Conservation (phyloP, 1,140 invertebrate species). For the Zaprionus taronus region DNA sequence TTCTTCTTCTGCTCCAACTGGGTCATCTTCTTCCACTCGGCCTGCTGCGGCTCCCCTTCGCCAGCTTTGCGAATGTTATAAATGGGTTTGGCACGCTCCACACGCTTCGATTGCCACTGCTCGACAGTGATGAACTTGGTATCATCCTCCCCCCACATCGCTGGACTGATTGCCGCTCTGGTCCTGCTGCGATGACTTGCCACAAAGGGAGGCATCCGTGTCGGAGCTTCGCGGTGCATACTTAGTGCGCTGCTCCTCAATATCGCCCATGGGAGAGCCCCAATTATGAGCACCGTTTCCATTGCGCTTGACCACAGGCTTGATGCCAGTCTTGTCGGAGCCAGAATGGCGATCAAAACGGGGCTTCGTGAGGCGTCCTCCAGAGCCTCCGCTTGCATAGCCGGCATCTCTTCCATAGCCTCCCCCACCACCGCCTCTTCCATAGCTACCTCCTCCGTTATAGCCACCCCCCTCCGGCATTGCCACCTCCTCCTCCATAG, state of each 20-base stretch:
- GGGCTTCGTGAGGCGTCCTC: neutral
- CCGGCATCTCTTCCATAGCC: neutral
- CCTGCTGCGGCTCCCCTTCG: conserved; percentile 92
- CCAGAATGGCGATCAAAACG: conserved; percentile 95
- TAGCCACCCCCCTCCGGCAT: neutral
- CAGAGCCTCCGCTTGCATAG: neutral
- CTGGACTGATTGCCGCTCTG: neutral
- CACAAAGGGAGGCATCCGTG: conserved; percentile 73
- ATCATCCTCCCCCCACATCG: conserved; percentile 86
- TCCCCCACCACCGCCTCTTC: neutral
- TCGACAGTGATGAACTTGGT: conserved; percentile 91
- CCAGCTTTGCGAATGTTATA: conserved; percentile 95
- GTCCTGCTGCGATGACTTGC: neutral
- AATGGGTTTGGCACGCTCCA: conserved; percentile 89
- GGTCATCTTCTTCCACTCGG: conserved; percentile 94
- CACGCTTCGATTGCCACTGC: conserved; percentile 92
- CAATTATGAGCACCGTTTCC: conserved; percentile 96
- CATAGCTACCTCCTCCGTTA: neutral
- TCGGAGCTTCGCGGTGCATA: neutral
- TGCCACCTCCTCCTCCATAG: neutral
- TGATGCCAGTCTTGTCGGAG: conserved; percentile 95
- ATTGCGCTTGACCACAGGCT: conserved; percentile 95
- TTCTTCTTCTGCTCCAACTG: conserved; percentile 37
- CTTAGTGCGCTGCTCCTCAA: conserved; percentile 86
- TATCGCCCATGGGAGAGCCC: conserved; percentile 95